These are phyloP conservation scores for Myotis davidii DNA, from an alignment of 2,113 vertebrate species.

Conservation along the genomic window DNA sequence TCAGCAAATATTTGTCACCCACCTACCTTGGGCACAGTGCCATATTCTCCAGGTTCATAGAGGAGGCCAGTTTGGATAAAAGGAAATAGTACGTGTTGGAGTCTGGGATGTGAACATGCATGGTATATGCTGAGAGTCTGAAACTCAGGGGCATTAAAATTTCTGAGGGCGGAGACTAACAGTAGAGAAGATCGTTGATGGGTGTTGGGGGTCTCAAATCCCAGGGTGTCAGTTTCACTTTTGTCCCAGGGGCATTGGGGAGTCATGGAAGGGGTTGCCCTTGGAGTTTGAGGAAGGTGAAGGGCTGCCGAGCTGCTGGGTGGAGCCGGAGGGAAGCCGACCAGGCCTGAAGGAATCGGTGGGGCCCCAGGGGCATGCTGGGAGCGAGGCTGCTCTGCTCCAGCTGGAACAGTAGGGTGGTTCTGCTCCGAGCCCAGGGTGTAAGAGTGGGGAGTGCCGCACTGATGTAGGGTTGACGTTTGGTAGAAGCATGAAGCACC, in stretches of 20 bases:
- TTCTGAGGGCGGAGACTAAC: background rate
- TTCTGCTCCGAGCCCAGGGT: background rate
- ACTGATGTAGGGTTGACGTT: background rate
- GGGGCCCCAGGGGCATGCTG: background rate
- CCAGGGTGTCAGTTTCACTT: background rate
- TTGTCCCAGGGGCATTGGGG: background rate
- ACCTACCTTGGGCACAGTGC: background rate
- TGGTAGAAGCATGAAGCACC: background rate
- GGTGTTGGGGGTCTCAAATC: background rate
- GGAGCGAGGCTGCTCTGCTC: background rate
- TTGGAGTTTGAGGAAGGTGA: background rate
- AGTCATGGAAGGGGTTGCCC: background rate
- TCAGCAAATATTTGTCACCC: background rate
- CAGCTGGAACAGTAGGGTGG: background rate
- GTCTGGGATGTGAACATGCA: background rate
- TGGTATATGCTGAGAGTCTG: background rate
- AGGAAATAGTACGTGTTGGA: background rate
- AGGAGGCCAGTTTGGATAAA: background rate
- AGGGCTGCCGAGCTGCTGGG: background rate
- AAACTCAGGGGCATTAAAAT: background rate
- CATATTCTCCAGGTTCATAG: slow-evolving; percentile 23
- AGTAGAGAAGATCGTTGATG: background rate
- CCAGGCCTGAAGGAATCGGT: background rate
- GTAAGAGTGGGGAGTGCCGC: background rate
- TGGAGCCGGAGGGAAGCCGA: background rate